Evolutionary conservation across 1,140 invertebrate genomes (phyloP).

Genomic region (Apis dorsata): DNA sequence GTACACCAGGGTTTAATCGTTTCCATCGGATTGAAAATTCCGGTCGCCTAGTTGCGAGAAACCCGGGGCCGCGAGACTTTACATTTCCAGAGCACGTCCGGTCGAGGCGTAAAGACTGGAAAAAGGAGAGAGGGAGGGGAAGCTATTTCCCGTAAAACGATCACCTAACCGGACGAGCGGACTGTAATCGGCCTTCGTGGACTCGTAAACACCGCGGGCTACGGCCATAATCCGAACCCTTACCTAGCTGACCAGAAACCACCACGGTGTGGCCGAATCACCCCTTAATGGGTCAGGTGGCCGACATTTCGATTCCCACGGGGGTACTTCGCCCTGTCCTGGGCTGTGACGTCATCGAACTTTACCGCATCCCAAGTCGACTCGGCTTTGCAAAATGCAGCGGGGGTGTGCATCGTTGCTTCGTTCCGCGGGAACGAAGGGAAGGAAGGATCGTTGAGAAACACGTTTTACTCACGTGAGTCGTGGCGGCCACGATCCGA

Average conservation of each 20-base stretch:
- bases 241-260: slow-evolving; percentile 67
- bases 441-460: slow-evolving; percentile 19
- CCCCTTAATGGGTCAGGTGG: slow-evolving; percentile 71
- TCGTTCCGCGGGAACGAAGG: background rate
- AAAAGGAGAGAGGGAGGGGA: slow-evolving; percentile 26
- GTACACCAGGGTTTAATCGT: background rate
- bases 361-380: slow-evolving; percentile 23
- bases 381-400: slow-evolving; percentile 23
- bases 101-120: slow-evolving; percentile 17
- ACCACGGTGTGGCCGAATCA: slow-evolving; percentile 37
- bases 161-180: slow-evolving; percentile 48
- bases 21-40: background rate
- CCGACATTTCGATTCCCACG: slow-evolving; percentile 62
- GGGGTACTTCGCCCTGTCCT: slow-evolving; percentile 57
- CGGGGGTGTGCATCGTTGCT: too few species aligned
- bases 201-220: slow-evolving; percentile 70
- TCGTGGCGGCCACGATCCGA: too few species aligned
- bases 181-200: slow-evolving; percentile 72
- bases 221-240: slow-evolving; percentile 68
- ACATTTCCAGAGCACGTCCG: slow-evolving; percentile 39
- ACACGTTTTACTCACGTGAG: background rate
- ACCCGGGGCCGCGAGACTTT: background rate
- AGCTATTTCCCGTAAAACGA: slow-evolving; percentile 59
- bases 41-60: background rate
- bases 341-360: slow-evolving; percentile 58